Evolutionary conservation across 2,888 invertebrate genomes (phyloP).

Genomic region (Autographa pulchrina): DNA sequence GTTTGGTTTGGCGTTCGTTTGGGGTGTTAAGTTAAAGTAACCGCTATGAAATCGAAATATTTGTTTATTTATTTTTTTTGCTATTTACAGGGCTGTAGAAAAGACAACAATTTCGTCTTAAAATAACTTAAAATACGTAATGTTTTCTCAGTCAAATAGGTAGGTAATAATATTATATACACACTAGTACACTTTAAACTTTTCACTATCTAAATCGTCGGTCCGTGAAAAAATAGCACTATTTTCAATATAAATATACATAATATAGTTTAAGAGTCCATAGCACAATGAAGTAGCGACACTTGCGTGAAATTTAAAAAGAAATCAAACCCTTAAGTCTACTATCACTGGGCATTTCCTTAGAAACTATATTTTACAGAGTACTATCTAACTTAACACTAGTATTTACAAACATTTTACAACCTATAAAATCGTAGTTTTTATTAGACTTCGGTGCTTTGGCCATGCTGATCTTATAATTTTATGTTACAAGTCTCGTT

Average conservation of each 20-base stretch:
- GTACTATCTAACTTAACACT: constrained; percentile 67
- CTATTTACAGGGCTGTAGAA: constrained; percentile 88
- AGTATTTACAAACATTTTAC: constrained; percentile 79
- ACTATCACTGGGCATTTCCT: constrained; percentile 87
- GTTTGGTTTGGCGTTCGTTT: constrained; percentile 5
- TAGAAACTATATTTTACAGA: constrained; percentile 73
- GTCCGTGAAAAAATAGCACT: constrained; percentile 84
- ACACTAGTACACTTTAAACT: constrained; percentile 72
- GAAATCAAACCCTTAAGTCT: constrained; percentile 82
- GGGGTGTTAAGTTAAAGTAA: constrained; percentile 47
- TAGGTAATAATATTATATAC: constrained; percentile 65
- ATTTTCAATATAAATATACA: constrained; percentile 72
- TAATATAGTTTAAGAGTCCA: constrained; percentile 76
- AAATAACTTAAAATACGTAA: constrained; percentile 84
- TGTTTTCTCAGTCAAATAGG: constrained; percentile 83
- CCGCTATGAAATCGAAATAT: constrained; percentile 75
- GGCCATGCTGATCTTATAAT: constrained; percentile 81
- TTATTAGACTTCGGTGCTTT: constrained; percentile 85
- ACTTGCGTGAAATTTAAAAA: constrained; percentile 64
- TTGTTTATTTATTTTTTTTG: constrained; percentile 72
- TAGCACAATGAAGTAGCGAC: constrained; percentile 79
- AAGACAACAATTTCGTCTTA: constrained; percentile 84
- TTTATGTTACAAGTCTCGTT: constrained; percentile 61
- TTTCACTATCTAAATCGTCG: constrained; percentile 72
- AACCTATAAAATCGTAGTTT: constrained; percentile 80